Base-by-base conservation (phyloP, 2,888 invertebrate genomes). In the Xanthorhoe designata region DNA sequence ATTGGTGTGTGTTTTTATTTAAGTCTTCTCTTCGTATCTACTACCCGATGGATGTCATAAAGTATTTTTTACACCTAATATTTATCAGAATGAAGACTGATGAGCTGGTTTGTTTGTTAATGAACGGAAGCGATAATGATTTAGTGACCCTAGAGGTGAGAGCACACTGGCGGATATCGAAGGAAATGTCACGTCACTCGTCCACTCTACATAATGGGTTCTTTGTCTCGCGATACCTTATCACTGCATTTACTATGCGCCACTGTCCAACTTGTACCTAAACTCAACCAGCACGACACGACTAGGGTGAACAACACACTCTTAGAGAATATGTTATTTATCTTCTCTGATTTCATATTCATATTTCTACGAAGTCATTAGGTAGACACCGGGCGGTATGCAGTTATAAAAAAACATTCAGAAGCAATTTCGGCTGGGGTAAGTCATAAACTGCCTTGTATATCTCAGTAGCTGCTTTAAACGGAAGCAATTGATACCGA, bases 401-500 rank as follows among this genome's bases (percentile, higher is more conserved):
- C 54, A 58, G 64, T 66, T 68, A 61, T 74, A 71, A 78, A 78
- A n/a, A 78, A 75, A 76, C 75, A 75, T 76, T 76, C 73, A 80
- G 81, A 69, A 83, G 79, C 77, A 70, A 77, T 80, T 79, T 78
- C 73, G 72, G 66, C 68, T 74, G 69, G 75, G 77, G 75, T 80
- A 76, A 79, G 77, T 80, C 81, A 80, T 89, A 87, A 87, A 87
- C 83, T 79, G 68, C 76, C 73, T 76, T 77, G 72, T 76, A 72
- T 74, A 76, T 78, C 80, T 78, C 79, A 78, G 80, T 79, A 78
- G 83, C 78, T 75, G 80, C 76, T 80, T 79, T 78, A 82, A 84
- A 82, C 92, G 92, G 92, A 92, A 92, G 91, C 90, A 91, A 92
- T 92, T 90, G 90, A 84, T 86, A 86, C 89, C 91, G 92, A 92